Evolutionary conservation across 2,113 vertebrate genomes (phyloP).

Genomic region (Varanus salvator): DNA sequence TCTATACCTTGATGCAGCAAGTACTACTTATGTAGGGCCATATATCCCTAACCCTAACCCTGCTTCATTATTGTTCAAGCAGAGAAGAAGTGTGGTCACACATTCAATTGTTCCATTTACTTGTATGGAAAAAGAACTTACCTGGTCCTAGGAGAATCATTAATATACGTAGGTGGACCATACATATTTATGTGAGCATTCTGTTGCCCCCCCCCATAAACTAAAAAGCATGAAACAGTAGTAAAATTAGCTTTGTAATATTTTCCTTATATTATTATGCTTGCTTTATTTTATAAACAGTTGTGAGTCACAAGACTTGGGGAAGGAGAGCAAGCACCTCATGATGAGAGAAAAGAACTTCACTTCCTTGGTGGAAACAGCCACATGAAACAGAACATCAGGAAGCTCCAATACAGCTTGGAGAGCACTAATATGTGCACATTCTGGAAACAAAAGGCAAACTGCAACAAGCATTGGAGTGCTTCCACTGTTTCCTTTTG

Average conservation of each 20-base stretch:
- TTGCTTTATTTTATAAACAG: not conserved
- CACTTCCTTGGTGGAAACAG: not conserved
- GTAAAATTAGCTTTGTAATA: not conserved
- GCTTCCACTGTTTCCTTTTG: too few species aligned
- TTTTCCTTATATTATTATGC: not conserved
- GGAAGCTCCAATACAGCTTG: not conserved
- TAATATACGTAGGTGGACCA: not conserved
- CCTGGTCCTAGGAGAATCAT: not conserved
- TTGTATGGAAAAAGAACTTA: not conserved
- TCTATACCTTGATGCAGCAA: not conserved
- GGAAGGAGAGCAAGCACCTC: not conserved
- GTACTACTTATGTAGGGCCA: not conserved
- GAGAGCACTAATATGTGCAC: not conserved
- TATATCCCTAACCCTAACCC: not conserved
- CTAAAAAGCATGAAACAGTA: not conserved
- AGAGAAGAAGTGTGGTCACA: not conserved
- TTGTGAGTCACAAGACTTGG: not conserved
- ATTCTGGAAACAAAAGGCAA: not conserved
- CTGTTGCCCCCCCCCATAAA: not conserved
- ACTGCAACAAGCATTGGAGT: too few species aligned
- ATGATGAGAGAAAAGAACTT: not conserved
- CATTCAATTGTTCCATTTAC: not conserved
- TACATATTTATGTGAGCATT: not conserved
- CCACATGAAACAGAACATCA: not conserved
- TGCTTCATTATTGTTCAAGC: not conserved